Conservation (phyloP, 2,797 vertebrate genomes). For the Micromesistius poutassou region DNA sequence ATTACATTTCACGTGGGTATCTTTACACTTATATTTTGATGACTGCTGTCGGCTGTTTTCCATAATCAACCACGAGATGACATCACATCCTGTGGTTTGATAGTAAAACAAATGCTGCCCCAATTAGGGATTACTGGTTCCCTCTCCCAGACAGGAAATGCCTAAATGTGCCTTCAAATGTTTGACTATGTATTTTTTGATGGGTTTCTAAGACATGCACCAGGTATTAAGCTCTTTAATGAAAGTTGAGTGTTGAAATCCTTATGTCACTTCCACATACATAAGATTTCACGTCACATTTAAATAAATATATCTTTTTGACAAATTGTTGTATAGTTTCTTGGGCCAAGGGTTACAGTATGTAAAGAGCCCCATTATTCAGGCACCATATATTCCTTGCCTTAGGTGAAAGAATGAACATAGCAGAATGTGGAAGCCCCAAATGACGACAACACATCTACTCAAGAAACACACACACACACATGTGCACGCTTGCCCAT, state of each 20-base stretch:
- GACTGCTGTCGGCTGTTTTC: neutral
- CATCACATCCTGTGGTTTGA: neutral
- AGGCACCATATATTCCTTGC: neutral
- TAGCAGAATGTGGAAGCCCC: neutral
- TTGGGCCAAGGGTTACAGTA: no score
- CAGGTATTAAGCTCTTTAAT: neutral
- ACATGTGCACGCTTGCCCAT: neutral
- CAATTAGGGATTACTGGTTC: neutral
- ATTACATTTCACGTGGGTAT: neutral
- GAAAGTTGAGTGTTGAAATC: no score
- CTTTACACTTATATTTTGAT: neutral
- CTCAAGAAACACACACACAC: neutral
- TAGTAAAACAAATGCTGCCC: neutral
- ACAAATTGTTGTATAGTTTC: neutral
- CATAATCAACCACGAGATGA: neutral
- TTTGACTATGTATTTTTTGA: neutral
- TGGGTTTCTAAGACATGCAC: neutral
- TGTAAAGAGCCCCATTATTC: neutral
- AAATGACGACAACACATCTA: neutral
- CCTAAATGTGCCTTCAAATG: neutral
- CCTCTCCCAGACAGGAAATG: neutral
- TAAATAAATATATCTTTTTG: neutral
- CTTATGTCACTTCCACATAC: no score
- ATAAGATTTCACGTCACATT: no score
- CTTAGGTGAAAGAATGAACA: neutral